Conservation (phyloP, 1,140 invertebrate genomes). For the Penaeus japonicus region DNA sequence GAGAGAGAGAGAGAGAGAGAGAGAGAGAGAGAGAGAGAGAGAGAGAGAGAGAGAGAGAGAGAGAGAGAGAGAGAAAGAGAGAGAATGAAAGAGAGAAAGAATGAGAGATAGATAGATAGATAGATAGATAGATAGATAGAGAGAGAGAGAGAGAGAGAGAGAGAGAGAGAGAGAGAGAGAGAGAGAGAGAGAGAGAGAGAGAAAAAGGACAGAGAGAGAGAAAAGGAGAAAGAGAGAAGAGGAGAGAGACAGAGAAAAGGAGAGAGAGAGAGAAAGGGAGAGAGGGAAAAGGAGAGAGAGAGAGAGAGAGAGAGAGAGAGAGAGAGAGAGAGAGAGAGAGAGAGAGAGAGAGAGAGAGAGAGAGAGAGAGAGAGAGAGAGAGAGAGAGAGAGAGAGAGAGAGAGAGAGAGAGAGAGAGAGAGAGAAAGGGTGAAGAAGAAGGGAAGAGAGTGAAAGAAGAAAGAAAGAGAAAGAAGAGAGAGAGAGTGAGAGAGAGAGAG, state of each 20-base stretch:
- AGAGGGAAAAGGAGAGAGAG: too few relatives aligned
- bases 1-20: conserved; percentile 15
- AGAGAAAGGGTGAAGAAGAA: neutral
- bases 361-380: neutral
- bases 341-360: too few relatives aligned
- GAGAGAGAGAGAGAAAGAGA: neutral
- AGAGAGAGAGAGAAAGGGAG: too few relatives aligned
- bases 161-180: too few relatives aligned
- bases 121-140: too few relatives aligned
- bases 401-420: too few relatives aligned
- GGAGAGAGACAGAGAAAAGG: neutral
- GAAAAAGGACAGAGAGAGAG: neutral
- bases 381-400: neutral
- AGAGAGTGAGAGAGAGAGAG: conserved; percentile 26
- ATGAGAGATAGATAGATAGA: too few relatives aligned
- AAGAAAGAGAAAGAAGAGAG: too few relatives aligned
- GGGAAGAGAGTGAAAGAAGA: neutral
- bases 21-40: neutral
- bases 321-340: too few relatives aligned
- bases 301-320: neutral
- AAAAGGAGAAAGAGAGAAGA: too few relatives aligned
- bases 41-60: neutral
- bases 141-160: neutral
- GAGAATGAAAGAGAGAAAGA: neutral
- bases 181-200: neutral